A percentile compares a stretch with the other conserved stretches of the same genome.
phyloP scores from a whole-genome alignment of 2,113 vertebrate species.

The Tenrec ecaudatus region DNA sequence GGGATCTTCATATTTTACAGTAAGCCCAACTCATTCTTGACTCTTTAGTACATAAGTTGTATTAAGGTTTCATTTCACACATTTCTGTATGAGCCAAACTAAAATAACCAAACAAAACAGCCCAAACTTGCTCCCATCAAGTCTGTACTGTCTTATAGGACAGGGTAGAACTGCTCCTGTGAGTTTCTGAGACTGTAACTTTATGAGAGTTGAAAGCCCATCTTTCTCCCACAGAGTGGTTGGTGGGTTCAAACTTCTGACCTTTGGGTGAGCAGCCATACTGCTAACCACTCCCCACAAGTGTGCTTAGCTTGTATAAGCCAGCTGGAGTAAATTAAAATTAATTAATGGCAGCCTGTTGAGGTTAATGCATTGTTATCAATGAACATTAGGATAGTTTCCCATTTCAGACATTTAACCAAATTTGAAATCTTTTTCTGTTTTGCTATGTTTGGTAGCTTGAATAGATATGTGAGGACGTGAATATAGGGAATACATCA shows the following conservation, averaged over 20 bases:
- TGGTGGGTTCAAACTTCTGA: no score
- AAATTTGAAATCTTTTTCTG: neutral
- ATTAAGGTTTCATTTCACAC: neutral
- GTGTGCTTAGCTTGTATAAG: neutral
- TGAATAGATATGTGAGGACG: neutral
- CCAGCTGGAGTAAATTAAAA: neutral
- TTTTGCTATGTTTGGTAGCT: neutral
- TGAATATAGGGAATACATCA: neutral
- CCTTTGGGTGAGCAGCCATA: no score
- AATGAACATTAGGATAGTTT: neutral
- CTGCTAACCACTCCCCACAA: neutral
- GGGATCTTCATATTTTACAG: no score
- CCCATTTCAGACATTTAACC: neutral
- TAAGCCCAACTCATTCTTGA: neutral
- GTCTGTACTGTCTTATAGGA: no score
- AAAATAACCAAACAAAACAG: no score
- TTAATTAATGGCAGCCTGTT: neutral
- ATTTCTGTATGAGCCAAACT: neutral
- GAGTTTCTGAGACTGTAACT: no score
- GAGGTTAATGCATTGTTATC: neutral
- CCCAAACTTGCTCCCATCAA: no score
- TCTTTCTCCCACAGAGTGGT: no score
- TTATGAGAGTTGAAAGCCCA: no score
- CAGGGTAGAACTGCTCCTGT: no score
- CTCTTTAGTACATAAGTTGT: neutral